Evolutionary conservation across 1,140 invertebrate genomes (phyloP).

Genomic region (Heliconius hewitsoni): DNA sequence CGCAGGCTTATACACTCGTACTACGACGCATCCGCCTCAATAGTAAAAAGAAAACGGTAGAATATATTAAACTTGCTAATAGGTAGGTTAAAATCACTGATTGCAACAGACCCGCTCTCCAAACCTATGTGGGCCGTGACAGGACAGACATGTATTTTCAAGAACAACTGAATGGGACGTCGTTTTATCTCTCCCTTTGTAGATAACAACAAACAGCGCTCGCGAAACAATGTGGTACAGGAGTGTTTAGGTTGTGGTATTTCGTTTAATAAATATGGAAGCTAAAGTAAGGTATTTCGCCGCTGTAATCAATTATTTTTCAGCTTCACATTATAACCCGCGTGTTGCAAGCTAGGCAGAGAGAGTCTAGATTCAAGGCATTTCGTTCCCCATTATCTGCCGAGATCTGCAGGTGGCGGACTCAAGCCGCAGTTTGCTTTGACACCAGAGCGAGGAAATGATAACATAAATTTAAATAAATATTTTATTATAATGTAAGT

Average conservation of each 20-base stretch:
- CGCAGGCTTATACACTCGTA: too few relatives aligned
- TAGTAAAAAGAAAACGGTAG: not conserved
- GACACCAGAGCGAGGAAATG: too few relatives aligned
- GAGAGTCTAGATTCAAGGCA: too few relatives aligned
- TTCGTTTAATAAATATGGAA: not conserved
- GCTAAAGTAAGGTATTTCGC: not conserved
- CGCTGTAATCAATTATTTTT: not conserved
- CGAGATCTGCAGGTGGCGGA: too few relatives aligned
- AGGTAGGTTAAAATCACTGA: not conserved
- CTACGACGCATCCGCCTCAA: too few relatives aligned
- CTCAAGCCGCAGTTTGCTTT: too few relatives aligned
- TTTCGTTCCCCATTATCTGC: too few relatives aligned
- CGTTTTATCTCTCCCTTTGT: slow-evolving; percentile 24
- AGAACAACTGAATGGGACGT: slow-evolving; percentile 10
- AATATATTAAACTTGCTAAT: not conserved
- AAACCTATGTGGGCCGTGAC: not conserved
- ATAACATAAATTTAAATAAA: too few relatives aligned
- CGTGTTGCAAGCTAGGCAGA: too few relatives aligned
- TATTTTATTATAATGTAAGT: too few relatives aligned
- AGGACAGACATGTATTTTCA: slow-evolving; percentile 13
- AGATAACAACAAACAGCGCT: slow-evolving; percentile 25
- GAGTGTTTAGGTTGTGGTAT: not conserved
- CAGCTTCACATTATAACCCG: not conserved
- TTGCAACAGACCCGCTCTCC: not conserved
- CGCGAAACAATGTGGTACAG: not conserved